phyloP scores from a whole-genome alignment of 2,797 vertebrate species.

The Ispidina lecontei region DNA sequence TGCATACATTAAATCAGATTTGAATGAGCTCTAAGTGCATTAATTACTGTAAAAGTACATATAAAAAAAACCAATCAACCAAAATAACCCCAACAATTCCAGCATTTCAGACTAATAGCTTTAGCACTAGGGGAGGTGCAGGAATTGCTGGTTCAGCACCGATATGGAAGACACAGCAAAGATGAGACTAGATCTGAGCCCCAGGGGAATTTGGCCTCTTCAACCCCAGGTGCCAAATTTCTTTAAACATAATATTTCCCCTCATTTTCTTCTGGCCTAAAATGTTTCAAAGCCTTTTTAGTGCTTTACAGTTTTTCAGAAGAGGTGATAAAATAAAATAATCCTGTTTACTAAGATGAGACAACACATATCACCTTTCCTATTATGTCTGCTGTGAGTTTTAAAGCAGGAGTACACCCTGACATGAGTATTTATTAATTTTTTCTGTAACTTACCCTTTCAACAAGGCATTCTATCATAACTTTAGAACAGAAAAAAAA shows the following conservation, averaged over 20 bases:
- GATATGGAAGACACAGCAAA: background rate
- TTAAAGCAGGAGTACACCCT: background rate
- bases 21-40: background rate
- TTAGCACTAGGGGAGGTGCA: background rate
- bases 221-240: background rate
- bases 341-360: background rate
- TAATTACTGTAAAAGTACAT: background rate
- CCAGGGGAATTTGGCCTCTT: background rate
- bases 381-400: background rate
- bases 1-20: background rate
- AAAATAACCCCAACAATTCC: background rate
- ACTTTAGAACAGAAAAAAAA: background rate
- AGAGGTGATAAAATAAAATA: background rate
- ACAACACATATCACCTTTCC: background rate
- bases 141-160: background rate
- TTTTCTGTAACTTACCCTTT: background rate
- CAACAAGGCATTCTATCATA: constrained; percentile 29
- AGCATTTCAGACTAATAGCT: background rate
- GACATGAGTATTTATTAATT: constrained; percentile 12
- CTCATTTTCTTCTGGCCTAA: background rate
- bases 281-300: too few relatives aligned
- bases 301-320: background rate
- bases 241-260: background rate
- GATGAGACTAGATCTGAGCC: background rate
- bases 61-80: background rate